Evolutionary conservation across 2,113 vertebrate genomes (phyloP), one percentile per base, ranked within the genome.

Genomic region (Salminus brasiliensis): DNA sequence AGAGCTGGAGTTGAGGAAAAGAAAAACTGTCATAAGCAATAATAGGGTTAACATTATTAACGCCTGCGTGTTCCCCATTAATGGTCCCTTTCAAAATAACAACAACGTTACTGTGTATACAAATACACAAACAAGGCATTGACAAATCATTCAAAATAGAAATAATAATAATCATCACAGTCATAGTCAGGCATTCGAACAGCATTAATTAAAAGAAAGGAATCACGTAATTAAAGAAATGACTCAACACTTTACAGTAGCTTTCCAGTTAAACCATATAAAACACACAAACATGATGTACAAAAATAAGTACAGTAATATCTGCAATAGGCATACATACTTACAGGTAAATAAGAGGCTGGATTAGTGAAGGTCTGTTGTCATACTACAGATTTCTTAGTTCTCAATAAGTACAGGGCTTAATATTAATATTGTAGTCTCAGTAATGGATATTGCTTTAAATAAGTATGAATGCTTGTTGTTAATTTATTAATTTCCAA

Each of bases 121-220:
- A 47, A 69, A 49, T 21, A 63, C 32, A 75, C 65, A 70, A 53
- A 67, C 36, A 69, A 67, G 29, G 10, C 39, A 29, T 59, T 43
- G 27, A 36, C 55, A 75, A 65, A 65, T 49, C 8, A 30, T 65
- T 25, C 32, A 36, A 43, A 75, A 65, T 4, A 74, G 12, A 45
- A 36, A 59, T 74, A 65, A 75, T 34, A 13, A 49, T 32, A 13
- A 25, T 25, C 41, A 49, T 63, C 27, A 74, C 55, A 63, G 72
- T 75, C 72, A 52, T 21, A 0, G 5, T 36, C 27, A 57, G 2
- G 25, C 67, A 59, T 60, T 34, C 43, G 43, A 25, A 60, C 23
- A 27, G 12, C 29, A 5, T 59, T n/a, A 55, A 5, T 59, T n/a
- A 55, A 23, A 49, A 16, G n/a, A 41, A 27, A 71, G 25, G 36